Evolutionary conservation across 2,113 vertebrate species (phyloP).

Genomic region (Pitta sordida): DNA sequence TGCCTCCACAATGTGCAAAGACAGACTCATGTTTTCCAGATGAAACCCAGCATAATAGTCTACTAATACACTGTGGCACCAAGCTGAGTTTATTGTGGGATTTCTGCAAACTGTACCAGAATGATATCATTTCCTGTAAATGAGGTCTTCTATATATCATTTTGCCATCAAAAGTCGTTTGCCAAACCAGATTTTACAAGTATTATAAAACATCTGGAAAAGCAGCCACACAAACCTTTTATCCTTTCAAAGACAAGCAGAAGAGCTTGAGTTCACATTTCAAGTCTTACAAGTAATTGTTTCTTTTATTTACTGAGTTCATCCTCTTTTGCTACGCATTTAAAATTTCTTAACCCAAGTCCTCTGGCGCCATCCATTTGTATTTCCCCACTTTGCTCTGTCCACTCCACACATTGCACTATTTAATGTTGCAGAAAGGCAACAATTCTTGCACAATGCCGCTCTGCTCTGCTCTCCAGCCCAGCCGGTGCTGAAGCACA

Average conservation of each 20-base stretch:
- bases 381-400: background rate
- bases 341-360: background rate
- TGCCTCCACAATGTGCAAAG: constrained; percentile 32
- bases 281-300: background rate
- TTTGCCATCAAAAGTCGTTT: constrained; percentile 69
- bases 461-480: background rate
- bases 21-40: constrained; percentile 61
- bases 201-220: constrained; percentile 57
- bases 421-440: background rate
- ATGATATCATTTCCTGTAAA: constrained; percentile 78
- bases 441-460: fast-evolving
- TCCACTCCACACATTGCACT: background rate
- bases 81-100: constrained; percentile 77
- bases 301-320: background rate
- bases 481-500: background rate
- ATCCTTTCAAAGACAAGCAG: constrained; percentile 33
- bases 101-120: constrained; percentile 68
- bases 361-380: background rate
- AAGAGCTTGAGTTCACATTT: constrained; percentile 1
- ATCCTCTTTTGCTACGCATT: background rate
- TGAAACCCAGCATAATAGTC: constrained; percentile 49
- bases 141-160: constrained; percentile 70
- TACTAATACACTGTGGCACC: constrained; percentile 64
- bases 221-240: constrained; percentile 51
- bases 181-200: constrained; percentile 70